Conservation (phyloP, 2,797 vertebrate species). For the Poecilia picta region DNA sequence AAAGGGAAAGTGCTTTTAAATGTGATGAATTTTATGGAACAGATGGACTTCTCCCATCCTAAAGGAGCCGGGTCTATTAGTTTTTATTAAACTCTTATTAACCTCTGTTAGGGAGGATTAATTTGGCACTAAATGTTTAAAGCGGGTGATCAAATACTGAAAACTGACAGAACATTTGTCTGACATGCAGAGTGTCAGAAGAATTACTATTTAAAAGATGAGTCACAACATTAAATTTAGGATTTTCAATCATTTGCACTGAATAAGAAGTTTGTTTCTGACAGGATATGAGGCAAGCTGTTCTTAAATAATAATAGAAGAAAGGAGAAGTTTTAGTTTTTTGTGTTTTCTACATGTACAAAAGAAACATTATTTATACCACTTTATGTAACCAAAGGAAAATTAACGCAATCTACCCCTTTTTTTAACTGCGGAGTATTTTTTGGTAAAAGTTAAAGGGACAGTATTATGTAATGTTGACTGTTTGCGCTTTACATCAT, state of each 20-base stretch:
- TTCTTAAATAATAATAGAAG: background rate
- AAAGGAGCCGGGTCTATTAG: conserved; percentile 64
- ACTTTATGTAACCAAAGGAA: background rate
- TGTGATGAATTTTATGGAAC: conserved; percentile 60
- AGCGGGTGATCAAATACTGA: conserved; percentile 61
- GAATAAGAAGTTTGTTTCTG: background rate
- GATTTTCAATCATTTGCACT: background rate
- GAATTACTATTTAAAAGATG: background rate
- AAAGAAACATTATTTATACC: background rate
- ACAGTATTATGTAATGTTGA: too few species aligned
- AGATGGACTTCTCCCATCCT: conserved; percentile 57
- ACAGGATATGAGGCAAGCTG: background rate
- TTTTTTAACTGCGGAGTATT: background rate
- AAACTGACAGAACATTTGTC: conserved; percentile 13
- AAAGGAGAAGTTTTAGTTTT: background rate
- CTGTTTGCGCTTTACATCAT: too few species aligned
- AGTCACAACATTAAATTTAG: background rate
- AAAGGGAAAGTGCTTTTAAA: conserved; percentile 47
- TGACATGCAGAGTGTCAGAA: background rate
- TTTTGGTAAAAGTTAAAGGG: background rate
- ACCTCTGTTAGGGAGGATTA: conserved; percentile 66
- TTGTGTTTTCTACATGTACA: background rate
- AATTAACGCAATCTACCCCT: background rate
- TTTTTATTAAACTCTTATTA: conserved; percentile 64
- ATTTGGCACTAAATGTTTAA: conserved; percentile 57